Percentiles rank a stretch among this genome's conserved stretches.
These are phyloP conservation scores for Euura lappo DNA, from an alignment of 1,140 invertebrate species.

Conservation along the genomic window DNA sequence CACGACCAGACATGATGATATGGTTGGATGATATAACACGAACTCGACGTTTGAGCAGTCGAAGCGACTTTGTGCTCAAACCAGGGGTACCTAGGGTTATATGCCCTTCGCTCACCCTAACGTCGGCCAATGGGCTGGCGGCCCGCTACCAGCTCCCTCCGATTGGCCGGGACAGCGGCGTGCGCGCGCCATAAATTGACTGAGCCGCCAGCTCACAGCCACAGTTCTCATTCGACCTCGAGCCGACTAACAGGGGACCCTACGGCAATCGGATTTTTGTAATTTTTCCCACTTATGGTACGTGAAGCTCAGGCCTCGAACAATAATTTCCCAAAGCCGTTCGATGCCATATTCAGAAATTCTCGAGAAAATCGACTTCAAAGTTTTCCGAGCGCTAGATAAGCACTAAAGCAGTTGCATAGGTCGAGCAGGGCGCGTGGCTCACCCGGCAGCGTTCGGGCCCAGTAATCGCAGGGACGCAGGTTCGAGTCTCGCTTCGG, in stretches of 20 bases:
- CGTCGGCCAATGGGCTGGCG: neutral
- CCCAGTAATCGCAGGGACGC: no score
- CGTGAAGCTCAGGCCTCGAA: no score
- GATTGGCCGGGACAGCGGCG: neutral
- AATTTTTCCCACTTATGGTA: no score
- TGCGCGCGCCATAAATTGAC: neutral
- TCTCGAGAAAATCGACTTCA: no score
- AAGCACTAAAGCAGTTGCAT: no score
- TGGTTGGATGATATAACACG: neutral
- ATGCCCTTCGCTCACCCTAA: neutral
- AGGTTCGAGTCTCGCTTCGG: no score
- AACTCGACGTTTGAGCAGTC: neutral
- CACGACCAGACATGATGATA: slow-evolving; percentile 62
- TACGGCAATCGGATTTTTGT: no score
- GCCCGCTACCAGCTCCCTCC: neutral
- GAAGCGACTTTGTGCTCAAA: neutral
- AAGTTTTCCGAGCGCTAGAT: no score
- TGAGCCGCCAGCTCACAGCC: neutral
- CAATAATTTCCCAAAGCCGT: no score
- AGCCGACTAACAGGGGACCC: neutral
- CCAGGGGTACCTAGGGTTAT: neutral
- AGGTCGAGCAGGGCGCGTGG: no score
- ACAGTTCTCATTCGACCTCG: neutral
- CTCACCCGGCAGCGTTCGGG: no score
- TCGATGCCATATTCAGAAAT: no score